Conservation (phyloP, 2,113 vertebrate genomes). For the Mesocricetus auratus region DNA sequence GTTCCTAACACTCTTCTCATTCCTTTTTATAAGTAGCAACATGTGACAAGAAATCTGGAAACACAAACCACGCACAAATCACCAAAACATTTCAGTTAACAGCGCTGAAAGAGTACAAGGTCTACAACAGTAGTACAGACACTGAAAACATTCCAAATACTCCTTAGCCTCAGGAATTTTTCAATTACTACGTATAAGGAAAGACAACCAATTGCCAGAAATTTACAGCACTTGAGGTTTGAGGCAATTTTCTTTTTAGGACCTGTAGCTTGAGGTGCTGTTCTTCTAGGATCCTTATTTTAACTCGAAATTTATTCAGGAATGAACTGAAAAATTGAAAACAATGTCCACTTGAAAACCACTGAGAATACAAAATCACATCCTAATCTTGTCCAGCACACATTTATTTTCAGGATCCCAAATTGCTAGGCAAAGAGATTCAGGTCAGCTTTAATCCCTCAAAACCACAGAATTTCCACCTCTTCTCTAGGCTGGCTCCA, state of each 20-base stretch:
- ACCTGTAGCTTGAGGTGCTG: slow-evolving; percentile 75
- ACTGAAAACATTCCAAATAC: slow-evolving; percentile 75
- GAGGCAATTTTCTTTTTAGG: slow-evolving; percentile 69
- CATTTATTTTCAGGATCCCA: background rate
- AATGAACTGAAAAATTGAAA: slow-evolving; percentile 60
- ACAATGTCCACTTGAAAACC: slow-evolving; percentile 48
- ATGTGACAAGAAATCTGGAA: slow-evolving; percentile 64
- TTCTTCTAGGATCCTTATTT: slow-evolving; percentile 74
- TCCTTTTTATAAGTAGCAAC: slow-evolving; percentile 70
- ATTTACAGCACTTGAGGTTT: slow-evolving; percentile 77
- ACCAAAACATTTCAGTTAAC: slow-evolving; percentile 77
- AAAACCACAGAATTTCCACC: slow-evolving; percentile 98
- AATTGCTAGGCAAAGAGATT: slow-evolving; percentile 59
- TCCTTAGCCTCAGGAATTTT: slow-evolving; percentile 72
- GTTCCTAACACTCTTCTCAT: slow-evolving; percentile 49
- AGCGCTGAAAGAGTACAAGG: slow-evolving; percentile 73
- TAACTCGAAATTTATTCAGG: slow-evolving; percentile 68
- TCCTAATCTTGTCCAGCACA: slow-evolving; percentile 57
- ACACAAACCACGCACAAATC: slow-evolving; percentile 80
- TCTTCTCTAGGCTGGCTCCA: slow-evolving; percentile 97
- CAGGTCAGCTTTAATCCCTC: slow-evolving; percentile 95
- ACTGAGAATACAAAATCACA: slow-evolving; percentile 56
- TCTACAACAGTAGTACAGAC: slow-evolving; percentile 72
- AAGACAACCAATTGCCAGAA: slow-evolving; percentile 68
- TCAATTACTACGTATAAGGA: slow-evolving; percentile 70